Percentiles rank a stretch among this genome's conserved stretches.
Evolutionary conservation across 2,113 vertebrate genomes (phyloP).

Genomic region (Semicossyphus pulcher): DNA sequence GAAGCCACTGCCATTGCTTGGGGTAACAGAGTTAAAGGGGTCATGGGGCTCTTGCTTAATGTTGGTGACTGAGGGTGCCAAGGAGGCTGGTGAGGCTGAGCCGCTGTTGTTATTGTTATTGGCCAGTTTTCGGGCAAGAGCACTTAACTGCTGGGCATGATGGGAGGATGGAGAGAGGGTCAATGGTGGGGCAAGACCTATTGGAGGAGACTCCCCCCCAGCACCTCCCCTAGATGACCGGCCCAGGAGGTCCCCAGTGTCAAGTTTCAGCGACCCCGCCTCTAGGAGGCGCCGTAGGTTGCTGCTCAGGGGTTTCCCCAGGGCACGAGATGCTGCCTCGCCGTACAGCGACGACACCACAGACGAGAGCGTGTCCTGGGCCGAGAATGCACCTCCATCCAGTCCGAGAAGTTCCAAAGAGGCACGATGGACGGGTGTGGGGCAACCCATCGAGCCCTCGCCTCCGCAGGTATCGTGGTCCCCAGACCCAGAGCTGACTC

Average conservation of each 20-base stretch:
- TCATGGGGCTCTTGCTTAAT: slow-evolving; percentile 85
- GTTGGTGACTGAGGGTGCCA: slow-evolving; percentile 74
- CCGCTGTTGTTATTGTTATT: slow-evolving; percentile 85
- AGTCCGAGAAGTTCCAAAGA: slow-evolving; percentile 89
- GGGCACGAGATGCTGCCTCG: slow-evolving; percentile 88
- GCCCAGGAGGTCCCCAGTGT: slow-evolving; percentile 80
- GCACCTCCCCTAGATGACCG: slow-evolving; percentile 82
- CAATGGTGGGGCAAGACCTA: slow-evolving; percentile 85
- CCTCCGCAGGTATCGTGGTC: slow-evolving; percentile 91
- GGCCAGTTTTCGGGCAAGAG: slow-evolving; percentile 94
- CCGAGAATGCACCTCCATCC: slow-evolving; percentile 86
- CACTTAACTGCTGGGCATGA: slow-evolving; percentile 96
- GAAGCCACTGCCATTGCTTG: slow-evolving; percentile 89
- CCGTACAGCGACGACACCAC: slow-evolving; percentile 91
- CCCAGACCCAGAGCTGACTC: slow-evolving; percentile 72
- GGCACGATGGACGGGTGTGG: slow-evolving; percentile 91
- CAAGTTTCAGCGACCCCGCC: slow-evolving; percentile 93
- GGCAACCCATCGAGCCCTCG: slow-evolving; percentile 92
- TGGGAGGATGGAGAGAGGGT: slow-evolving; percentile 93
- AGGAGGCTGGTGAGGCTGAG: slow-evolving; percentile 80
- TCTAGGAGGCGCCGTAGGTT: slow-evolving; percentile 95
- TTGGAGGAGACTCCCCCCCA: slow-evolving; percentile 87
- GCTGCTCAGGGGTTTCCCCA: slow-evolving; percentile 95
- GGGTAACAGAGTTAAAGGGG: slow-evolving; percentile 83
- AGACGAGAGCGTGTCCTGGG: slow-evolving; percentile 92